Base-by-base conservation (phyloP, 2,113 vertebrate genomes). In the Salvelinus namaycush region DNA sequence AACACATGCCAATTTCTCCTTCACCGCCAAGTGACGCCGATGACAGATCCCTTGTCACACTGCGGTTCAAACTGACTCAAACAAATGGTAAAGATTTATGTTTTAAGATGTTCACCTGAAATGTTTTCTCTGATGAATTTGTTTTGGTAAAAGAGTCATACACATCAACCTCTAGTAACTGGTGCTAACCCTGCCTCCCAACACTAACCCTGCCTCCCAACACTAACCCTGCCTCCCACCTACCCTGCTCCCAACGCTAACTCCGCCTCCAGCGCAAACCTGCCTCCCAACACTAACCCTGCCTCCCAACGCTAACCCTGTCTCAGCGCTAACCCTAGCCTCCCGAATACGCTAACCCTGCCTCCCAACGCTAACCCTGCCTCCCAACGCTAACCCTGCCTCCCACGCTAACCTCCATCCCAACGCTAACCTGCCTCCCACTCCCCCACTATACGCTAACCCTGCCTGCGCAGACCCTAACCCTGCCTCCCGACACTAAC, bases 61-160 rank as follows among this genome's bases (percentile, higher is more conserved):
- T 77, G 82, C 69, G 83, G 85, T 27, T 72, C 12, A 86, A 78
- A 84, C 90, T 91, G 90, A 89, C 90, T 86, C 12, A 85, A 79
- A 85, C 91, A 92, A 88, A 88, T 91, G 90, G 86, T 87, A 87
- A 81, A 86, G 60, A 91, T 92, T 92, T 51, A 89, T 54, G 85
- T 84, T 87, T 78, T 82, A 68, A 4, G 49, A 81, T 79, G 79
- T 87, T 83, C 84, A 84, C 75, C 81, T 84, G 82, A 81, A 83
- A 86, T 88, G 84, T 76, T 84, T 82, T 39, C 81, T 79, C 84
- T 89, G 83, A 89, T 90, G 85, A 64, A 86, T 90, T 87, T 87
- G 84, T 88, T 85, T 84, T 80, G 80, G 85, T 86, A 79, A 87
- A 85, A 87, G 84, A 79, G 78, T 64, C 64, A 70, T 68, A 24